These are phyloP conservation scores for Trypoxylon attenuatum DNA, from an alignment of 2,888 invertebrate species.

Conservation along the genomic window DNA sequence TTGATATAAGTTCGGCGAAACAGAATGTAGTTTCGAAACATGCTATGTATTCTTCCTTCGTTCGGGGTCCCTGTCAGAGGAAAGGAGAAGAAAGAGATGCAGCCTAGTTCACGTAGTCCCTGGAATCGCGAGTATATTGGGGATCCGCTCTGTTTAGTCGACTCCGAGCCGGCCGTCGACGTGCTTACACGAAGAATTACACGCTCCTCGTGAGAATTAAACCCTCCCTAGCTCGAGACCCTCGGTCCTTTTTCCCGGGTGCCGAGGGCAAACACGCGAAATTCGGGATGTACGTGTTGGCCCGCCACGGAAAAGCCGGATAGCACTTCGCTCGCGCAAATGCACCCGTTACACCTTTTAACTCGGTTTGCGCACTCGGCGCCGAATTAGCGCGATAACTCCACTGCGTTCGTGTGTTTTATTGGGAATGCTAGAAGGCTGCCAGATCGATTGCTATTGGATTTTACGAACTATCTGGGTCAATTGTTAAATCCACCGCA, in stretches of 20 bases:
- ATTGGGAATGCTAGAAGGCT: no score
- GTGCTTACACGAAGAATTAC: conserved; percentile 45
- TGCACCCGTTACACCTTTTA: not conserved
- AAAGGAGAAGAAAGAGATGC: no score
- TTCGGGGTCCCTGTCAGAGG: conserved; percentile 1
- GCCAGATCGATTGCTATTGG: no score
- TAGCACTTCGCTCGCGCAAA: not conserved
- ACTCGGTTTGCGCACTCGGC: not conserved
- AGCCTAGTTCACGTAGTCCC: conserved; percentile 48
- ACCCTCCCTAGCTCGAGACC: not conserved
- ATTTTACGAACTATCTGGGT: no score
- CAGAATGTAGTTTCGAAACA: no score
- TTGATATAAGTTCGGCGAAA: no score
- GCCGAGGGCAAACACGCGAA: not conserved
- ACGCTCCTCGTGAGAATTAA: conserved; percentile 21
- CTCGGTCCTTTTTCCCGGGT: not conserved
- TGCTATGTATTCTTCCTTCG: no score
- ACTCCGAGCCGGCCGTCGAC: conserved; percentile 37
- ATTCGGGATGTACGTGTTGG: not conserved
- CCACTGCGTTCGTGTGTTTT: no score
- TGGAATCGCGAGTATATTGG: conserved; percentile 35
- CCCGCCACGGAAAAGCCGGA: not conserved
- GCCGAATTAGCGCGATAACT: no score
- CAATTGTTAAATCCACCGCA: no score
- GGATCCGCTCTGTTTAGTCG: conserved; percentile 46